Conservation (phyloP, 2,797 vertebrate genomes). For the Triplophysa yarkandensis region DNA sequence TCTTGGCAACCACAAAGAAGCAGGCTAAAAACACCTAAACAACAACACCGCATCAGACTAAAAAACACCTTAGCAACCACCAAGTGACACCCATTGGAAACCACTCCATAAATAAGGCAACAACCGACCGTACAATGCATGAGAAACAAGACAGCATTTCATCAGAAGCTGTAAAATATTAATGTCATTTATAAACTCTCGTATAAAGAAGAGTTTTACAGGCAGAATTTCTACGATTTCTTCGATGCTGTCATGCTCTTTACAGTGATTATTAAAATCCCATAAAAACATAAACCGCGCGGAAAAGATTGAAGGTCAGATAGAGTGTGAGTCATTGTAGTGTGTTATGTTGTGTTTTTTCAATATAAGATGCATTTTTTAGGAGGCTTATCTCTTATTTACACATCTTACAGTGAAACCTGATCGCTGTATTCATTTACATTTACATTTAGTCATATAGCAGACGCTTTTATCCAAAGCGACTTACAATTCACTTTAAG, state of each 20-base stretch:
- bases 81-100: no score
- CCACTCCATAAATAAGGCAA: background rate
- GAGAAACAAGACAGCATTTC: background rate
- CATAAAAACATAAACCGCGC: background rate
- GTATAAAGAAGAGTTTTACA: background rate
- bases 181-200: no score
- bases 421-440: background rate
- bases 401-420: constrained; percentile 1
- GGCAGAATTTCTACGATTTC: background rate
- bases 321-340: constrained; percentile 12
- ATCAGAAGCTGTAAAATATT: background rate
- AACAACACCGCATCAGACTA: background rate
- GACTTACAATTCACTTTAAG: no score
- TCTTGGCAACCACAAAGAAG: no score
- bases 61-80: no score
- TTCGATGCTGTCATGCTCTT: background rate
- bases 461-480: no score
- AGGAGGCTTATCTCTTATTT: constrained; percentile 12
- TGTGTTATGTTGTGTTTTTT: background rate
- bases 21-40: no score
- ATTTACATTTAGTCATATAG: no score
- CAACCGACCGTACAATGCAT: background rate
- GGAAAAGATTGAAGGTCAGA: constrained; percentile 23
- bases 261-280: background rate
- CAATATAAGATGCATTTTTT: background rate